These are phyloP conservation scores for Nematopogon swammerdamellus DNA, from an alignment of 2,888 invertebrate genomes.

Conservation along the genomic window DNA sequence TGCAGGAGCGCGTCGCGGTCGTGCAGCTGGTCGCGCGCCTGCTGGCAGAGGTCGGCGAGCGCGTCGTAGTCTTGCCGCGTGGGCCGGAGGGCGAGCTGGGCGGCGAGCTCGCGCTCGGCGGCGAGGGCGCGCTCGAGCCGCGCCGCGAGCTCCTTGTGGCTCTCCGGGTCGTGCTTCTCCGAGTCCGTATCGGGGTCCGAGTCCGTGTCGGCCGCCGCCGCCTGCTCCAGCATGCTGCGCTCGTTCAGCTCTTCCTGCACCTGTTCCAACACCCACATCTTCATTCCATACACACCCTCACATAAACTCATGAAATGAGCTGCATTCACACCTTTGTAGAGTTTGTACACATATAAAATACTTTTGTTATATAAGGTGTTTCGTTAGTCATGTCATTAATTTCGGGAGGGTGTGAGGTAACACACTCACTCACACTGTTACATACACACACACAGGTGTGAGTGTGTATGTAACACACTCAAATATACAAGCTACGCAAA, in stretches of 20 bases:
- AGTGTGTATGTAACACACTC: too few species aligned
- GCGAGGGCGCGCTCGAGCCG: constrained; percentile 17
- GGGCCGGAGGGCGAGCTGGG: constrained; percentile 58
- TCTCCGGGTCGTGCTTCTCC: neutral
- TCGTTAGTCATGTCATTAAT: too few species aligned
- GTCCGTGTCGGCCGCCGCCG: neutral
- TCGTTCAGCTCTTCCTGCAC: neutral
- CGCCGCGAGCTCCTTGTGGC: constrained; percentile 21
- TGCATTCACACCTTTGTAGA: too few species aligned
- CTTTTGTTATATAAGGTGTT: too few species aligned
- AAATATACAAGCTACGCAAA: too few species aligned
- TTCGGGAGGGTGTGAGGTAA: too few species aligned
- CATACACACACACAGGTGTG: too few species aligned
- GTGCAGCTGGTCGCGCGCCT: constrained; percentile 27
- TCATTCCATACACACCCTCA: too few species aligned
- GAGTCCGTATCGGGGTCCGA: neutral
- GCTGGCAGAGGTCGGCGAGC: constrained; percentile 39
- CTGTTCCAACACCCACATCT: neutral
- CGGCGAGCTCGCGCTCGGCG: constrained; percentile 46
- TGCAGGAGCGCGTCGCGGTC: constrained; percentile 14
- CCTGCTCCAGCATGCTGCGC: neutral
- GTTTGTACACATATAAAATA: too few species aligned
- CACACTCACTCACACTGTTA: too few species aligned
- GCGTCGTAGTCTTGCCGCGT: constrained; percentile 56
- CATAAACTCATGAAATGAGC: too few species aligned